phyloP scores from a whole-genome alignment of 1,140 invertebrate species.

The Drosophila bipectinata region DNA sequence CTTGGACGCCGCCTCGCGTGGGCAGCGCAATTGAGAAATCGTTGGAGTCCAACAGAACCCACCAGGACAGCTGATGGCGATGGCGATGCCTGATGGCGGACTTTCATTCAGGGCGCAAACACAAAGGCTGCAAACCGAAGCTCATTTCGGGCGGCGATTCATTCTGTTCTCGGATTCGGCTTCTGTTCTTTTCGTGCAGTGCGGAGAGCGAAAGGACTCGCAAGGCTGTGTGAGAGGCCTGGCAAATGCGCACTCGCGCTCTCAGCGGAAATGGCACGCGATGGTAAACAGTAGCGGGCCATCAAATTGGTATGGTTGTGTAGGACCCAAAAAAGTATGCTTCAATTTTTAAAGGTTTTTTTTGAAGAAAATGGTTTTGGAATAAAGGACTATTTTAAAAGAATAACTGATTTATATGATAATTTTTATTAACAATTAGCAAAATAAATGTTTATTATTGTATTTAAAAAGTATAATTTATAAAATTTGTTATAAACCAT shows the following conservation, averaged over 20 bases:
- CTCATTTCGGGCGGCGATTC: constrained; percentile 38
- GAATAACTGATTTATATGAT: too few relatives aligned
- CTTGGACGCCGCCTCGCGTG: constrained; percentile 60
- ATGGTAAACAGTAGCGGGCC: constrained; percentile 35
- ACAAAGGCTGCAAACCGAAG: constrained; percentile 50
- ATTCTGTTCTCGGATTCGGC: constrained; percentile 33
- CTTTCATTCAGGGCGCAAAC: constrained; percentile 76
- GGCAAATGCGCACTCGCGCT: constrained; percentile 73
- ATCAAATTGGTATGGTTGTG: background rate
- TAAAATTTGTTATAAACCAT: background rate
- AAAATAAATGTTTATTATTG: too few relatives aligned
- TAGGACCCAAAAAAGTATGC: background rate
- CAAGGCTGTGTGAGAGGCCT: constrained; percentile 43
- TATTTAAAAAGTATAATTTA: too few relatives aligned
- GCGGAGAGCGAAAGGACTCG: constrained; percentile 46
- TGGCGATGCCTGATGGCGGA: constrained; percentile 48
- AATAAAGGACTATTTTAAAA: too few relatives aligned
- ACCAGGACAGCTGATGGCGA: constrained; percentile 60
- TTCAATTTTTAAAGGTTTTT: background rate
- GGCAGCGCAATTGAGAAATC: constrained; percentile 72
- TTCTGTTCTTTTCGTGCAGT: constrained; percentile 29
- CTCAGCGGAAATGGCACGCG: constrained; percentile 46
- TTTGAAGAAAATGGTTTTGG: too few relatives aligned
- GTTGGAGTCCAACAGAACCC: constrained; percentile 64
- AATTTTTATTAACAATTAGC: too few relatives aligned